A percentile compares a stretch with the other conserved stretches of the same genome.
Conservation (phyloP, 1,140 invertebrate genomes). For the Leucophenga varia region DNA sequence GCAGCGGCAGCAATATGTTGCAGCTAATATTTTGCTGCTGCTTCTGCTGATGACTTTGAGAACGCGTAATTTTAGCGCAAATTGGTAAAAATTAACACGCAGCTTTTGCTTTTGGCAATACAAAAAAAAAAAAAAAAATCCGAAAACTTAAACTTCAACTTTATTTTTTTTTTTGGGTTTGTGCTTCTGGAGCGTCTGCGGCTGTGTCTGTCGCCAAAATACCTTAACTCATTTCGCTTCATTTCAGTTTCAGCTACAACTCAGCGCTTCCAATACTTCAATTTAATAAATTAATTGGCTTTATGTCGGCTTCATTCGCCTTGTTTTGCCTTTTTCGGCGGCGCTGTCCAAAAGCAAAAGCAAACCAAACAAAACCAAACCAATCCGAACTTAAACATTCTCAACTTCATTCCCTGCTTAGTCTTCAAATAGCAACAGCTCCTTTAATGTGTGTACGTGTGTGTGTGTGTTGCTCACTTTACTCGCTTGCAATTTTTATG, state of each 20-base stretch:
- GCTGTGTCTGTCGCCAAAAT: constrained; percentile 52
- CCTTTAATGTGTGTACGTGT: no score
- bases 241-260: constrained; percentile 3
- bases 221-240: constrained; percentile 41
- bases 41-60: constrained; percentile 5
- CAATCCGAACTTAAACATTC: no score
- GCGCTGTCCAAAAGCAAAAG: no score
- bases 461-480: not conserved
- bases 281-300: constrained; percentile 57
- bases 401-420: no score
- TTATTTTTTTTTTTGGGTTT: constrained; percentile 29
- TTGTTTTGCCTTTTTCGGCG: constrained; percentile 19
- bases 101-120: constrained; percentile 48
- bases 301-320: constrained; percentile 35
- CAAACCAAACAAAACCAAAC: no score
- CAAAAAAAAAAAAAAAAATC: constrained; percentile 34
- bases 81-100: constrained; percentile 54
- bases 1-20: constrained; percentile 53
- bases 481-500: constrained; percentile 1
- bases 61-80: constrained; percentile 33
- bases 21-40: constrained; percentile 23
- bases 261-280: constrained; percentile 42
- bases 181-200: constrained; percentile 32
- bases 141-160: constrained; percentile 3
- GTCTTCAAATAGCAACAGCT: no score